Evolutionary conservation across 2,113 vertebrate species (phyloP).

Genomic region (Mionectes macconnelli): DNA sequence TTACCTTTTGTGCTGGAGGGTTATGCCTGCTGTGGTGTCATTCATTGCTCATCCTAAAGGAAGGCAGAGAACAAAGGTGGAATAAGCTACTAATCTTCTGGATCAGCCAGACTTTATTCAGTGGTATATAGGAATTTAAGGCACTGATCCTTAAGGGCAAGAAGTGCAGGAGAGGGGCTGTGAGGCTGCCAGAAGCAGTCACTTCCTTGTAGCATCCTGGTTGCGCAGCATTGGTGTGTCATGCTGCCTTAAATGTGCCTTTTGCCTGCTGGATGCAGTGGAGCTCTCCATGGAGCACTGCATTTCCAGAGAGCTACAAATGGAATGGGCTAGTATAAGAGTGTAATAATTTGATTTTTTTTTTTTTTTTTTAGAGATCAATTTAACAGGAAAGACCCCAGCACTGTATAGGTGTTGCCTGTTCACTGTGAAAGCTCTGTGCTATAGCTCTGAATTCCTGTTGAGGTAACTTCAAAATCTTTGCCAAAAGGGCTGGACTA

Average conservation of each 20-base stretch:
- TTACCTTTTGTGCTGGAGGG: background rate
- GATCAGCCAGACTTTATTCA: background rate
- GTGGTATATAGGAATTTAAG: background rate
- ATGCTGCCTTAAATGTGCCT: background rate
- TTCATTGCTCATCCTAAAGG: slow-evolving; percentile 39
- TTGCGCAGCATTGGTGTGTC: background rate
- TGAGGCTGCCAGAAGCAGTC: background rate
- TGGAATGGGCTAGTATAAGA: slow-evolving; percentile 12
- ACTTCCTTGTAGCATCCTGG: background rate
- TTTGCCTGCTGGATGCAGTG: slow-evolving; percentile 21
- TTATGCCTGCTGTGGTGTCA: slow-evolving; percentile 14
- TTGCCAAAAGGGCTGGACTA: background rate
- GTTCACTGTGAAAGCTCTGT: background rate
- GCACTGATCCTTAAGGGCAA: background rate
- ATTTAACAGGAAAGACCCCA: background rate
- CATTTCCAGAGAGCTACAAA: slow-evolving; percentile 48
- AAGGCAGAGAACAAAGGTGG: slow-evolving; percentile 41
- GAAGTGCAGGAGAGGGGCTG: background rate
- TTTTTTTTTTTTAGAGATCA: background rate
- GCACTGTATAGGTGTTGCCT: background rate
- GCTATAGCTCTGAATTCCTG: background rate
- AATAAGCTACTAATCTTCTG: slow-evolving; percentile 34
- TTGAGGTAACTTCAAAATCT: background rate
- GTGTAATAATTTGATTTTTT: background rate
- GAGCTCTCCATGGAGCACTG: background rate